phyloP scores from a whole-genome alignment of 1,140 invertebrate genomes.

The Dryas iulia region DNA sequence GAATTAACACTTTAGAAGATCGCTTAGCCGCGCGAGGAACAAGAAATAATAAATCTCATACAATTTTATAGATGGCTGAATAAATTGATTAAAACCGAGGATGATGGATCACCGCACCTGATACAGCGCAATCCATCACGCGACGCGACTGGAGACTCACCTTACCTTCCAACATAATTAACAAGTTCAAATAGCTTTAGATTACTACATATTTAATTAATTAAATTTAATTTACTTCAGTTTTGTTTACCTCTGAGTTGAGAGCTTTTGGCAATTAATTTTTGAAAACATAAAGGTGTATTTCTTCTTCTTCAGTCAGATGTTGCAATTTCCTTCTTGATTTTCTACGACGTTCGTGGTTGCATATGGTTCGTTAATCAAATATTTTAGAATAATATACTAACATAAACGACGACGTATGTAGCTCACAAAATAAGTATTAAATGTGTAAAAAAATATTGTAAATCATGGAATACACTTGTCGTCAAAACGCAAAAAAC shows the following conservation, averaged over 20 bases:
- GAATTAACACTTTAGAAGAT: slow-evolving; percentile 26
- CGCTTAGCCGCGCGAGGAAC: slow-evolving; percentile 23
- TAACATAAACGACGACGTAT: too few species aligned
- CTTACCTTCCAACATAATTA: slow-evolving; percentile 20
- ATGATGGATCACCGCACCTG: slow-evolving; percentile 60
- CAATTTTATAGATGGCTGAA: slow-evolving; percentile 51
- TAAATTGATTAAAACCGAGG: slow-evolving; percentile 62
- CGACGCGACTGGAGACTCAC: slow-evolving; percentile 12
- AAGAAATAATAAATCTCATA: slow-evolving; percentile 30
- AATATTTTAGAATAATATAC: too few species aligned
- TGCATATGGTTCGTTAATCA: neutral
- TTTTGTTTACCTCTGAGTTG: too few species aligned
- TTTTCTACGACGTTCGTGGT: neutral
- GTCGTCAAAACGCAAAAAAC: too few species aligned
- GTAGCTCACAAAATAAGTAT: too few species aligned
- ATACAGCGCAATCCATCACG: slow-evolving; percentile 49
- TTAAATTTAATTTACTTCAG: neutral
- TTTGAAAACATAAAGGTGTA: neutral
- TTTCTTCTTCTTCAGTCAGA: neutral
- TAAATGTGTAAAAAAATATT: too few species aligned
- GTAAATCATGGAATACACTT: too few species aligned
- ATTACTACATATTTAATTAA: neutral
- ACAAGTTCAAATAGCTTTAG: slow-evolving; percentile 22
- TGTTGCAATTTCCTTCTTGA: neutral
- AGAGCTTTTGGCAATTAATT: too few species aligned